Evolutionary conservation across 2,797 vertebrate species (phyloP), one percentile per base, ranked within the genome.

Genomic region (Crenichthys baileyi): DNA sequence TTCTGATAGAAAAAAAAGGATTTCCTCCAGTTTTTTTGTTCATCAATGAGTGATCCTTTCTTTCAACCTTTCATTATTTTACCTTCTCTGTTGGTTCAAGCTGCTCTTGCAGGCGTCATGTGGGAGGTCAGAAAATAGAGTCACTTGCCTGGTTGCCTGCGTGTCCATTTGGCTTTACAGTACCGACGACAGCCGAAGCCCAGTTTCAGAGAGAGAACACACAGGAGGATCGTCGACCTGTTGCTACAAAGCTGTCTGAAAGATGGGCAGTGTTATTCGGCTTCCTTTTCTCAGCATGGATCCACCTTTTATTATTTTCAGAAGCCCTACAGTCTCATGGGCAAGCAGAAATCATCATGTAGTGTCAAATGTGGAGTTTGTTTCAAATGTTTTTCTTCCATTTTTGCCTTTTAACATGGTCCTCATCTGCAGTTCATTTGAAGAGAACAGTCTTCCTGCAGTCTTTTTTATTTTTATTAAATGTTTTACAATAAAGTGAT

Each of bases 141-240:
- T 90, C 88, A 88, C 86, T 85, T 82, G 87, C 78, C 85, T 78
- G 75, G 75, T 83, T 79, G 84, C 81, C 84, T 75, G 81, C 73
- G 18, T 81, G 83, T 85, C 87, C 70, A n/a, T 85, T 91, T 86
- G 80, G 90, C 89, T 88, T 85, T 91, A 89, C 92, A 91, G 93
- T 94, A 94, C 93, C 92, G 83, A 89, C 77, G 51, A 83, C 85
- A 85, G 83, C 83, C 79, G 63, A 76, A 75, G 83, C 86, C 75
- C 70, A 36, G 70, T 79, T 90, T 85, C 75, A 81, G 82, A 84
- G 82, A 87, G 72, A 85, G 78, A 85, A 80, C 70, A 46, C 78
- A 22, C 72, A 26, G 12, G 60, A 78, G 71, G 71, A 80, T 73
- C 29, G 26, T 74, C 44, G 31, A 82, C 63, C 68, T 80, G 55